phyloP scores from a whole-genome alignment of 2,888 invertebrate genomes.

The Vannuccia rotundouncinata region DNA sequence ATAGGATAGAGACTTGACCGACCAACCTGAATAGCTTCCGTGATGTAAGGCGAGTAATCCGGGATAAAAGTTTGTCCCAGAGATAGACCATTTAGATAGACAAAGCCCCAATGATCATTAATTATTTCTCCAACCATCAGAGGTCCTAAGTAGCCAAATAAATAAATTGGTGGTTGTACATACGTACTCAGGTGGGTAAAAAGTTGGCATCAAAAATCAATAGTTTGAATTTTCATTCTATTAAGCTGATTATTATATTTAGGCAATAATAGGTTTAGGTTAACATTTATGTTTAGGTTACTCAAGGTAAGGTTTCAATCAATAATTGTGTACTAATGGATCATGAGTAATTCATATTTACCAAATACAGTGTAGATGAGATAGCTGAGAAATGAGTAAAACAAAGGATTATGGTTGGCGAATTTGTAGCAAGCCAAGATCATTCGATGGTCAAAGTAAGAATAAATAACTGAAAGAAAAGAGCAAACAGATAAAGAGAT shows the following conservation, averaged over 20 bases:
- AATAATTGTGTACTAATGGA: too few relatives aligned
- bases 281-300: too few relatives aligned
- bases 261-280: too few relatives aligned
- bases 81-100: conserved; percentile 18
- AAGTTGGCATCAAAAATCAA: too few relatives aligned
- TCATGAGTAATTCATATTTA: too few relatives aligned
- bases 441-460: background rate
- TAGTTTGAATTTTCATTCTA: too few relatives aligned
- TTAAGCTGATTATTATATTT: too few relatives aligned
- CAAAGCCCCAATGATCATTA: background rate
- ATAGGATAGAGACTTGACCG: background rate
- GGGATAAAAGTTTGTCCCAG: background rate
- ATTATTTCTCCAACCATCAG: conserved; percentile 16
- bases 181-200: too few relatives aligned
- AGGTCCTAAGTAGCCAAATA: background rate
- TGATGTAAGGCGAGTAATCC: conserved; percentile 20
- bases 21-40: conserved; percentile 10
- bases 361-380: background rate
- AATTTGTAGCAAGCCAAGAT: background rate
- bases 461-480: background rate
- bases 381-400: background rate
- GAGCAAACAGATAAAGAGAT: background rate
- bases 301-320: too few relatives aligned
- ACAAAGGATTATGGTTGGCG: background rate
- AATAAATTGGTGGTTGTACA: too few relatives aligned